These are phyloP conservation scores for Sinocyclocheilus maitianheensis DNA, from an alignment of 2,113 vertebrate genomes.

Conservation along the genomic window DNA sequence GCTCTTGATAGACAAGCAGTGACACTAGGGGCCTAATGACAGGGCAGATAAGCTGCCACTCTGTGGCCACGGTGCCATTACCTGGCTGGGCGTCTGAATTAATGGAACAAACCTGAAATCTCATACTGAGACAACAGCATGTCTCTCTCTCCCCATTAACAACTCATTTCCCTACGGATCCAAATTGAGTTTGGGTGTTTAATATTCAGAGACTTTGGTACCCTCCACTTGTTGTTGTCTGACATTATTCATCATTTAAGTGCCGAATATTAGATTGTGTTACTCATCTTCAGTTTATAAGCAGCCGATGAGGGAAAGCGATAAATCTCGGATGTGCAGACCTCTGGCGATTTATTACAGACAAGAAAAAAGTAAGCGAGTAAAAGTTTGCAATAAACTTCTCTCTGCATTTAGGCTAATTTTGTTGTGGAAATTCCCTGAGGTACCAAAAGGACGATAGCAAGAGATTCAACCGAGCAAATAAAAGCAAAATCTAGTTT, in stretches of 20 bases:
- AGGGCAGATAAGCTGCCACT: constrained; percentile 71
- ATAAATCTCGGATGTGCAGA: constrained; percentile 62
- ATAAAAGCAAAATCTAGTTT: constrained; percentile 64
- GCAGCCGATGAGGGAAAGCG: constrained; percentile 51
- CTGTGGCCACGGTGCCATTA: constrained; percentile 14
- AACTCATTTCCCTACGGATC: constrained; percentile 65
- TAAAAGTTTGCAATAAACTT: constrained; percentile 48
- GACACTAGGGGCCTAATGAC: constrained; percentile 69
- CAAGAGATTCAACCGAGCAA: constrained; percentile 53
- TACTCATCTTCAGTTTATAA: constrained; percentile 66
- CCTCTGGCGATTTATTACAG: constrained; percentile 60
- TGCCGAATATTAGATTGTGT: constrained; percentile 72
- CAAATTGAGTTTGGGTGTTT: constrained; percentile 74
- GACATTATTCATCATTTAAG: constrained; percentile 75
- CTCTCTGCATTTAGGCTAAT: constrained; percentile 6
- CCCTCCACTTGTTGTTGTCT: constrained; percentile 59
- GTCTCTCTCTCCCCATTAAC: constrained; percentile 63
- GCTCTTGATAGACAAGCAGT: constrained; percentile 71
- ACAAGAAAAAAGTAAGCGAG: constrained; percentile 52
- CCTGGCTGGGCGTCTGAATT: constrained; percentile 49
- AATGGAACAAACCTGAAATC: constrained; percentile 58
- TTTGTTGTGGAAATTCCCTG: constrained; percentile 3
- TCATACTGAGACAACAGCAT: constrained; percentile 56
- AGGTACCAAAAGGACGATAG: not conserved
- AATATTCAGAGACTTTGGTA: constrained; percentile 69